Conservation (phyloP, 1,140 invertebrate genomes). For the Solenopsis fugax region DNA sequence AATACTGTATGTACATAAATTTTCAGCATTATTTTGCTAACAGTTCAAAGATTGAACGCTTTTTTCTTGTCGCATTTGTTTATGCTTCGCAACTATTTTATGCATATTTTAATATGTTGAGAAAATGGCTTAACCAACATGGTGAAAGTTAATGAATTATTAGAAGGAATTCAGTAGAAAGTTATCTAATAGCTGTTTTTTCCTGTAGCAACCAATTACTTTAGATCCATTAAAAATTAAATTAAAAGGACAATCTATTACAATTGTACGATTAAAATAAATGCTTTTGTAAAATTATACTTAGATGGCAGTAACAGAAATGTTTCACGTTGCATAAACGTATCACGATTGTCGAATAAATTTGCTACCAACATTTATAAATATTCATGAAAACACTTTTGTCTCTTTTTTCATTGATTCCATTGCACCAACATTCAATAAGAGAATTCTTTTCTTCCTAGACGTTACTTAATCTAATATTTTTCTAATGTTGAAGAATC, state of each 20-base stretch:
- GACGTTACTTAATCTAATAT: neutral
- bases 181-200: neutral
- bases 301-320: conserved; percentile 42
- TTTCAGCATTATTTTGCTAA: neutral
- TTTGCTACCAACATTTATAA: conserved; percentile 23
- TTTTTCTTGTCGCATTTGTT: neutral
- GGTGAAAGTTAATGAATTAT: neutral
- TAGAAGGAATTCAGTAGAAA: conserved; percentile 17
- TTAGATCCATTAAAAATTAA: conserved; percentile 17
- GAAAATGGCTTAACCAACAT: neutral
- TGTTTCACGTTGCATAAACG: neutral
- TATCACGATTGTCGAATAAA: neutral
- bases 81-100: neutral
- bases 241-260: neutral
- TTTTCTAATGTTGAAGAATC: conserved; percentile 1
- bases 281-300: conserved; percentile 33
- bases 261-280: neutral
- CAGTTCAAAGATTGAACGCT: neutral
- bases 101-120: neutral
- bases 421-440: conserved; percentile 6
- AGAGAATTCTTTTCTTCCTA: neutral
- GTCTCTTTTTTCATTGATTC: neutral
- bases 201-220: neutral
- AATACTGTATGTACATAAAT: conserved; percentile 33
- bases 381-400: conserved; percentile 13